Base-by-base conservation (phyloP, 2,888 invertebrate genomes). In the Watsonalla cultraria region DNA sequence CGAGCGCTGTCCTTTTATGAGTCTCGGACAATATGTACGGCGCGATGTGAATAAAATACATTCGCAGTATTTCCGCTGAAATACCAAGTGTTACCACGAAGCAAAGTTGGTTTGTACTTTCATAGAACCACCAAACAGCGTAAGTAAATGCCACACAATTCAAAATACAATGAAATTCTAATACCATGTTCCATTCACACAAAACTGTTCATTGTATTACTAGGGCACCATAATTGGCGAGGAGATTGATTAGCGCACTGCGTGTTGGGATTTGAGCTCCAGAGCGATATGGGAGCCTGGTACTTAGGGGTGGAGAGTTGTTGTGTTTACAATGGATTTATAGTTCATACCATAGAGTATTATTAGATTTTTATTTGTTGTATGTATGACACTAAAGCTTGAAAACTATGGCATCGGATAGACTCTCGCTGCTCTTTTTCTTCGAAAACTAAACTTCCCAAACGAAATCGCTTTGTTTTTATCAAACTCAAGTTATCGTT, bases 181-280 rank as follows among this genome's bases (percentile, higher is more conserved):
- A 47, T 47, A 47, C 1, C 24, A 34, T 47, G 47, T 11, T 33
- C 47, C 47, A 47, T 47, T 9, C 47, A n/a, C 13, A 34, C 6
- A 37, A 8, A 37, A 7, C 4, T 8, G 8, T 37, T 37, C 34
- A 8, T 7, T 39, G 39, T 8, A 52, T 56, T 54, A 57, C 54
- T 54, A 57, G 59, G 56, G 65, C 46, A 47, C 51, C 37, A 56
- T 67, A 70, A 72, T 72, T 71, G 73, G 64, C 67, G 35, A 13
- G 51, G 66, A 71, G 72, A 73, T 69, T 60, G 64, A 73, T 72
- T 65, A 54, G 62, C 60, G 57, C 54, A 49, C 50, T 52, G 59
- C 46, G 7, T 51, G 51, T 54, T 58, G 56, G 63, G 68, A 69
- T 73, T 70, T 60, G 53, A 15, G 51, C 57, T 47, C 54, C 37